A percentile compares a stretch with the other conserved stretches of the same genome.
Evolutionary conservation across 2,888 invertebrate species (phyloP).

Genomic region (Habroteleia sp.): DNA sequence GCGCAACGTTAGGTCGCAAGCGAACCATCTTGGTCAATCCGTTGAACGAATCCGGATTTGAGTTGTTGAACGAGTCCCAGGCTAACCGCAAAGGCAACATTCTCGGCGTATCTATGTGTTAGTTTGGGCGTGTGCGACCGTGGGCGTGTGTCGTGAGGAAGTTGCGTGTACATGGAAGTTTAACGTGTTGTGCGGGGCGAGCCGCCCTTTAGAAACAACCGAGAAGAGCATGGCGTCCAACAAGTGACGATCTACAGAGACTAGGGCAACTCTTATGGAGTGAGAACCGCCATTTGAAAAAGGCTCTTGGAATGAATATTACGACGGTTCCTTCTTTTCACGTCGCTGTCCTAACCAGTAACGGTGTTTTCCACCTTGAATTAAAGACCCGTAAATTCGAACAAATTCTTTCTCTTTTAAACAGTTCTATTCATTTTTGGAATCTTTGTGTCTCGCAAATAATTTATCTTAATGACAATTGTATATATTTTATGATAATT

Average conservation of each 20-base stretch:
- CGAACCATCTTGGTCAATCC: conserved; percentile 57
- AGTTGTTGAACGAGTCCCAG: conserved; percentile 62
- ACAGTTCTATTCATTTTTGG: conserved; percentile 8
- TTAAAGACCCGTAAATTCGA: conserved; percentile 46
- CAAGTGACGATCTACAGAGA: conserved; percentile 67
- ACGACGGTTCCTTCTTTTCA: conserved; percentile 42
- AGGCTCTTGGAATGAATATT: conserved; percentile 64
- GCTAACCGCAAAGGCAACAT: conserved; percentile 60
- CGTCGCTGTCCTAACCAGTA: conserved; percentile 23
- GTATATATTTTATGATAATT: conserved; percentile 13
- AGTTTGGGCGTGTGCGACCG: conserved; percentile 62
- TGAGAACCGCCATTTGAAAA: conserved; percentile 63
- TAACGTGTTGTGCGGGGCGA: conserved; percentile 47
- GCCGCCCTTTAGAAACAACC: conserved; percentile 63
- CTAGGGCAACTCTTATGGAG: conserved; percentile 66
- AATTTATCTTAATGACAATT: conserved; percentile 25
- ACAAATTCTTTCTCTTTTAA: conserved; percentile 13
- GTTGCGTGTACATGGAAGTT: conserved; percentile 57
- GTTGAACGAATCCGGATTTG: conserved; percentile 66
- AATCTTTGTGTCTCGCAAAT: conserved; percentile 20
- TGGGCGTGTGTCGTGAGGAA: conserved; percentile 62
- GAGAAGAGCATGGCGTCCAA: conserved; percentile 67
- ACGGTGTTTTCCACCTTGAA: conserved; percentile 42
- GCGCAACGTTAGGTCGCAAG: too few relatives aligned
- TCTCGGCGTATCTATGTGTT: conserved; percentile 47